Percentiles rank a stretch among this genome's conserved stretches.
Evolutionary conservation across 35 echinoderm and acorn worm species (phyloP).

Genomic region (Lytechinus variegatus): DNA sequence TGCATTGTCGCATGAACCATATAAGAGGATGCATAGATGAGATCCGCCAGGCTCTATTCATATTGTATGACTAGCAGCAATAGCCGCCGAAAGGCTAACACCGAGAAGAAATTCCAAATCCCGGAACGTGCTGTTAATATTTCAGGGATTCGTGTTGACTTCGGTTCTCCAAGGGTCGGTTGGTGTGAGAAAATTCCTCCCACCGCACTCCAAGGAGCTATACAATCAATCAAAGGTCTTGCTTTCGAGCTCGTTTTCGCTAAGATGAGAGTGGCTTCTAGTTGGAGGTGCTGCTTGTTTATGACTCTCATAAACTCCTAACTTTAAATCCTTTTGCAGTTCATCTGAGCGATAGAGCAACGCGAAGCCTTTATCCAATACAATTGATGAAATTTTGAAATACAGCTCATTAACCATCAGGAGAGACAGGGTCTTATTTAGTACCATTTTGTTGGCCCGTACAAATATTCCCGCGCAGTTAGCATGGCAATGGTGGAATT

Average conservation of each 20-base stretch:
- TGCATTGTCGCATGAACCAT: neutral
- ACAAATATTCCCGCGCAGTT: neutral
- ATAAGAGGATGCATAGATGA: neutral
- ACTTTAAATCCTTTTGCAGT: neutral
- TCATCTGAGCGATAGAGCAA: neutral
- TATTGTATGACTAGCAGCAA: neutral
- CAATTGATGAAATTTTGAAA: neutral
- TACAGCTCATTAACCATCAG: neutral
- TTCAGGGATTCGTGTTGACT: slow-evolving; percentile 10
- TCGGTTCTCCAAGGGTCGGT: neutral
- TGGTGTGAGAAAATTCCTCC: slow-evolving; percentile 10
- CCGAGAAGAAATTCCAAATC: neutral
- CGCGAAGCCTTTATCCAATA: neutral
- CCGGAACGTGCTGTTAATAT: neutral
- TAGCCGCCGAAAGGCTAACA: neutral
- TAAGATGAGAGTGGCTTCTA: neutral
- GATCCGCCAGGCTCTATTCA: neutral
- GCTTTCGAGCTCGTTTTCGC: neutral
- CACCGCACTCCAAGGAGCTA: neutral
- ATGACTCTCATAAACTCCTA: neutral
- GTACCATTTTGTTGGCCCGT: neutral
- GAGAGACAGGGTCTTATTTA: too few relatives aligned
- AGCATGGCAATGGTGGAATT: neutral
- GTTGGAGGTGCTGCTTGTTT: neutral
- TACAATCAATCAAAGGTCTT: neutral